Evolutionary conservation across 2,113 vertebrate genomes (phyloP), one percentile per base, ranked within the genome.

Genomic region (Nestor notabilis): DNA sequence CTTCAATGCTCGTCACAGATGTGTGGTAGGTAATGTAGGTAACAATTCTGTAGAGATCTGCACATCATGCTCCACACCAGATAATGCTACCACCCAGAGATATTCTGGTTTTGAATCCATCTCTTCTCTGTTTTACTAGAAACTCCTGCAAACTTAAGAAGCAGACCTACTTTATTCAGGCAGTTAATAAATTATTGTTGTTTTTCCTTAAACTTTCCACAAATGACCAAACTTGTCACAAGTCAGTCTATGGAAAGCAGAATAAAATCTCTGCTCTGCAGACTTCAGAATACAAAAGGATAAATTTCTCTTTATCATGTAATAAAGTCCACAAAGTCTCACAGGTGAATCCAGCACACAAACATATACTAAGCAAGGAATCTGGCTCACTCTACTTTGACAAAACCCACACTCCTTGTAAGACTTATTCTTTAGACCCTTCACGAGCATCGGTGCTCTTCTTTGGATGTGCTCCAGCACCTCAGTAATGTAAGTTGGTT

Each of bases 381-480:
- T 50, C 27, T 52, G 37, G 1, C 78, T 84, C 65, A 55, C 35
- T 78, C 15, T 66, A 3, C 14, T 72, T 86, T 21, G 15, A 43
- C 3, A 41, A 90, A 82, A 56, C 11, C 10, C 43, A 50, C 28
- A 14, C 3, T 35, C 21, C 21, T 69, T 31, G 39, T 6, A 25
- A 10, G 23, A 68, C 43, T 28, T 35, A 6, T 39, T 4, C 37
- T 87, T 8, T 10, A 84, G 28, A 41, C 9, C 5, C 9, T 24
- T 80, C n/a, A 41, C 21, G 10, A 49, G 11, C 7, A 89, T 68
- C 0, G 0, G 7, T 11, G 1, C 4, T 11, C 33, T 46, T n/a
- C 50, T 90, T 24, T 66, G 13, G n/a, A 44, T 5, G 2, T 1
- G 1, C 3, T 35, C 21, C 21, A 77, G 21, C 25, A 58, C 21